A percentile compares a stretch with the other conserved stretches of the same genome.
Evolutionary conservation across 1,140 invertebrate genomes (phyloP).

Genomic region (Drosophila funebris): DNA sequence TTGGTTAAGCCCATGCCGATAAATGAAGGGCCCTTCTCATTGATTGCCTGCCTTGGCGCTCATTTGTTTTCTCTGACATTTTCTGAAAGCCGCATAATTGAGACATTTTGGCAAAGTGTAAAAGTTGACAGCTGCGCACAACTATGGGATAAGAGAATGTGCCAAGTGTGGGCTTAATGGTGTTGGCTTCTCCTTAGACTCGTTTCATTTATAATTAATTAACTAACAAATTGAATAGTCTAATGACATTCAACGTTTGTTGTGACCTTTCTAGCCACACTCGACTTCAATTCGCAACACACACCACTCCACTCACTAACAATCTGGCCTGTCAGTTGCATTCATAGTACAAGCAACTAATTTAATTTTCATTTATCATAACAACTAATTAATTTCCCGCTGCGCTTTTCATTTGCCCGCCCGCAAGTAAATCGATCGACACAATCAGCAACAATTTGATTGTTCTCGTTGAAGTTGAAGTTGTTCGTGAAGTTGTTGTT

Average conservation of each 20-base stretch:
- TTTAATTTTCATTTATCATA: constrained; percentile 79
- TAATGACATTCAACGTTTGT: constrained; percentile 22
- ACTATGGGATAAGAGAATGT: background rate
- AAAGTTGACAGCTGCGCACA: constrained; percentile 26
- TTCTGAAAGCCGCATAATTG: constrained; percentile 33
- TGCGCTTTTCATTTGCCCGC: constrained; percentile 51
- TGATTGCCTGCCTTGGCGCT: constrained; percentile 28
- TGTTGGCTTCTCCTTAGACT: background rate
- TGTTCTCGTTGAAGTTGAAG: constrained; percentile 20
- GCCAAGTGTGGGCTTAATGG: background rate
- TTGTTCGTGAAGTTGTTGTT: constrained; percentile 23
- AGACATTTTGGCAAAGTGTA: constrained; percentile 44
- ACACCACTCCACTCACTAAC: constrained; percentile 13
- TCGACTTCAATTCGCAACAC: background rate
- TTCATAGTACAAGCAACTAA: constrained; percentile 67
- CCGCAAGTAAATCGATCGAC: constrained; percentile 30
- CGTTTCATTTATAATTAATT: constrained; percentile 22
- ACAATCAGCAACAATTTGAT: constrained; percentile 39
- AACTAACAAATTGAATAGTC: constrained; percentile 33
- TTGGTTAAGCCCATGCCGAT: constrained; percentile 58
- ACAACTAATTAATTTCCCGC: constrained; percentile 78
- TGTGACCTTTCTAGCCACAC: constrained; percentile 3
- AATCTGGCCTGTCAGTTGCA: constrained; percentile 35
- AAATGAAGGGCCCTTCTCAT: constrained; percentile 48
- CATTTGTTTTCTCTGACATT: constrained; percentile 58